Evolutionary conservation across 2,888 invertebrate genomes (phyloP), one percentile per base, ranked within the genome.

Genomic region (Melitaea athalia): DNA sequence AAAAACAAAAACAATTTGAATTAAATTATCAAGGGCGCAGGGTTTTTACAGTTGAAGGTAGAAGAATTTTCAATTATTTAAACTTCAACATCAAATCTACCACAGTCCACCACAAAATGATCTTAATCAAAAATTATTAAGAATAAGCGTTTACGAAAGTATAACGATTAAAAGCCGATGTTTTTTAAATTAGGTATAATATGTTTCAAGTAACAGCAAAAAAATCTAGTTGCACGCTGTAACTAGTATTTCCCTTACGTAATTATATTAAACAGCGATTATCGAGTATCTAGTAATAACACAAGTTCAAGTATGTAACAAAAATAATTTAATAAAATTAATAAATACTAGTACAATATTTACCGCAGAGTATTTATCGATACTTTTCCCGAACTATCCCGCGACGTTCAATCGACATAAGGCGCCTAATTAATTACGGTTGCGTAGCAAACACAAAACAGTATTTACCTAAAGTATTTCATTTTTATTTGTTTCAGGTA

Each of bases 401-500:
- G 43, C 64, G 50, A 55, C 61, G 63, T 50, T 55, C 59, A 43
- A 59, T 50, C 42, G 59, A 33, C 49, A 24, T 15, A 53, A 65
- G 55, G 64, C 59, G 65, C 50, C 50, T 43, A 57, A 57, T 45
- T 67, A n/a, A 57, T 33, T 57, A 55, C 24, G 24, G 38, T 55
- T 57, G 17, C 55, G 31, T 57, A 61, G 62, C 31, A 61, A 43
- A 45, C 38, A 24, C 38, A 64, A 62, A 66, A 59, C 69, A 53
- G 45, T 66, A 47, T 55, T 62, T 65, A 45, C 52, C 11, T 61
- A 38, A 61, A 24, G 31, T 47, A 10, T 60, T 57, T 42, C 55
- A 31, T 45, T 43, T 60, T 59, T 61, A 8, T 45, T 50, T 70
- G 63, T 76, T 78, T 57, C 81, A 91, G 91, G 71, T 77, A 91